Percentiles rank a stretch among this genome's conserved stretches.
Evolutionary conservation across 2,888 invertebrate species (phyloP).

Genomic region (Drosophila falleni): DNA sequence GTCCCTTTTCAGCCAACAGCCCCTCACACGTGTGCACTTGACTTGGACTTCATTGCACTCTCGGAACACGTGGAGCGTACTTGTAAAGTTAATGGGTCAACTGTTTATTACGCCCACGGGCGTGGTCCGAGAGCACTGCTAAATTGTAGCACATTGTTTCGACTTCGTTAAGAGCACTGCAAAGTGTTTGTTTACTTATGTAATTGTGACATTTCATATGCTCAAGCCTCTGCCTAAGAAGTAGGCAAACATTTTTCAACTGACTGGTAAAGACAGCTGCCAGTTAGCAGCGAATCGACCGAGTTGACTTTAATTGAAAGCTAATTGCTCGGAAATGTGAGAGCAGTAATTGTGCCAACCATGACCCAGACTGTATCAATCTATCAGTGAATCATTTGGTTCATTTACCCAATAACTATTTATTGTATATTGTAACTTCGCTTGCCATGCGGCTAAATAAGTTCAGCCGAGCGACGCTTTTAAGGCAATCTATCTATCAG

Average conservation of each 20-base stretch:
- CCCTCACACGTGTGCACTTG: constrained; percentile 71
- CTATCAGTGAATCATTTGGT: constrained; percentile 20
- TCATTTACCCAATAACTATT: constrained; percentile 51
- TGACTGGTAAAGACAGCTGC: constrained; percentile 4
- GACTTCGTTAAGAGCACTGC: constrained; percentile 31
- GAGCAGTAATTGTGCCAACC: constrained; percentile 44
- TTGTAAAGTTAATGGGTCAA: constrained; percentile 78
- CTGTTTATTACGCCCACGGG: constrained; percentile 79
- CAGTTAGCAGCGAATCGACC: constrained; percentile 1
- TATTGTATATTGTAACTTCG: constrained; percentile 54
- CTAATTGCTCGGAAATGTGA: constrained; percentile 52
- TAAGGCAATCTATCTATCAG: background rate
- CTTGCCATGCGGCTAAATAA: constrained; percentile 67
- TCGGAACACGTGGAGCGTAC: constrained; percentile 66
- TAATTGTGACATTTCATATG: constrained; percentile 72
- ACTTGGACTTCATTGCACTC: constrained; percentile 81
- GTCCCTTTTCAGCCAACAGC: constrained; percentile 8
- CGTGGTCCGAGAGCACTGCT: constrained; percentile 62
- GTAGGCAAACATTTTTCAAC: constrained; percentile 27
- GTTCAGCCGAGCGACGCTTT: constrained; percentile 42
- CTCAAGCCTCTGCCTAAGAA: constrained; percentile 34
- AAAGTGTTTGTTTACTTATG: constrained; percentile 79
- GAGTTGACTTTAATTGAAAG: constrained; percentile 55
- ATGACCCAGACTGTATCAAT: constrained; percentile 25
- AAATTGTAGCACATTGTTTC: constrained; percentile 78